A percentile compares a stretch with the other conserved stretches of the same genome.
phyloP scores from a whole-genome alignment of 2,888 invertebrate species.

The Tinea trinotella region DNA sequence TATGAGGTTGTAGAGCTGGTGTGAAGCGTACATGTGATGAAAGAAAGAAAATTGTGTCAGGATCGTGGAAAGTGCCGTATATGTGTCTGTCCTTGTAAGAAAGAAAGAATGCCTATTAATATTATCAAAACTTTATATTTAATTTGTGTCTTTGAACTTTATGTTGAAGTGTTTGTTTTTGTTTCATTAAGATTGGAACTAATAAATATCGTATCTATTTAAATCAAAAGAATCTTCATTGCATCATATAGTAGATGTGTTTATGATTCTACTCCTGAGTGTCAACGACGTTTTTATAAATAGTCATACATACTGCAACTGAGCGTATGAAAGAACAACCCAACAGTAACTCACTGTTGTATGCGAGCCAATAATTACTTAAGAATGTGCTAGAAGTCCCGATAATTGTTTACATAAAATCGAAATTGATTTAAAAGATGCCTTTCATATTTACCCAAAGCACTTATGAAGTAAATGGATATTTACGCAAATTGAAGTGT shows the following conservation, averaged over 20 bases:
- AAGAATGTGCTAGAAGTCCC: not conserved
- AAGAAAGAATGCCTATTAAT: too few species aligned
- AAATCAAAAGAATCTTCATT: too few species aligned
- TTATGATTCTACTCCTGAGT: not conserved
- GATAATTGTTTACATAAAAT: not conserved
- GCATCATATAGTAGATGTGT: not conserved
- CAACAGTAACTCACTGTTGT: not conserved
- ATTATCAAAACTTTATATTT: too few species aligned
- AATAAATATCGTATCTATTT: too few species aligned
- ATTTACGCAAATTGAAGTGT: constrained; percentile 9
- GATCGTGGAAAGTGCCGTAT: too few species aligned
- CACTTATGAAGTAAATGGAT: constrained; percentile 4
- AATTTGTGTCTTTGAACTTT: too few species aligned
- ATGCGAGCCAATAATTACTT: constrained; percentile 6
- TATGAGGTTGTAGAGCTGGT: too few species aligned
- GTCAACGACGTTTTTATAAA: not conserved
- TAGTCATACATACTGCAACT: not conserved
- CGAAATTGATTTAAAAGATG: not conserved
- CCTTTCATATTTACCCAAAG: constrained; percentile 1
- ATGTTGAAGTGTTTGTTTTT: too few species aligned
- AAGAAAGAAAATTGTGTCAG: too few species aligned
- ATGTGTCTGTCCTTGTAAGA: too few species aligned
- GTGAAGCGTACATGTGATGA: too few species aligned
- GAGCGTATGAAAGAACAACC: constrained; percentile 6
- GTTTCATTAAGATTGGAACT: too few species aligned